Evolutionary conservation across 1,140 invertebrate species (phyloP).

Genomic region (Theocolax elegans): DNA sequence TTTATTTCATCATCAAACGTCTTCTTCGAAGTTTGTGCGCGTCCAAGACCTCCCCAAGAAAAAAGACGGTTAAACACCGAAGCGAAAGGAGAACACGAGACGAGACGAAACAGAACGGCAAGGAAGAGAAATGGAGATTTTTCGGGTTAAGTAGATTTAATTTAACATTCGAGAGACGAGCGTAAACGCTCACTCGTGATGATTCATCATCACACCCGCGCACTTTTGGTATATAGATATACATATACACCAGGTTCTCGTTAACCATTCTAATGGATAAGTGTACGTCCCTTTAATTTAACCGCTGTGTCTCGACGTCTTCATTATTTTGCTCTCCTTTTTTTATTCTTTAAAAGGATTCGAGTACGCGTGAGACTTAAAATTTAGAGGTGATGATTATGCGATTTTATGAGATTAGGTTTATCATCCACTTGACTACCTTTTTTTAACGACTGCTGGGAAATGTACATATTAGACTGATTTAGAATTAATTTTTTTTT

Average conservation of each 20-base stretch:
- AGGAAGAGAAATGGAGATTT: conserved; percentile 18
- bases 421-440: too few species aligned
- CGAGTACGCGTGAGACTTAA: not conserved
- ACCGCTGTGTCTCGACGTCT: conserved; percentile 8
- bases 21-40: not conserved
- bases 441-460: too few species aligned
- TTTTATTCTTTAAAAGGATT: not conserved
- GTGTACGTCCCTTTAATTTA: conserved; percentile 32
- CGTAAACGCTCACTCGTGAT: conserved; percentile 38
- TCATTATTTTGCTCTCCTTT: conserved; percentile 33
- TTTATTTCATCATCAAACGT: not conserved
- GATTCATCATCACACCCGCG: conserved; percentile 60
- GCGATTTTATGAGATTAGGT: not conserved
- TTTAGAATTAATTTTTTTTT: too few species aligned
- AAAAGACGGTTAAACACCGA: too few species aligned
- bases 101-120: not conserved
- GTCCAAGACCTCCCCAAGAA: not conserved
- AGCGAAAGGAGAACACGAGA: not conserved
- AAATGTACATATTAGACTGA: too few species aligned
- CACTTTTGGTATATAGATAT: conserved; percentile 25
- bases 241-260: conserved; percentile 49
- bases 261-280: conserved; percentile 53
- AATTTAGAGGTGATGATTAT: not conserved
- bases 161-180: conserved; percentile 23
- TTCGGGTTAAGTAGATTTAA: conserved; percentile 35